These are phyloP conservation scores for Stramonita haemastoma DNA, from an alignment of 2,888 invertebrate genomes.

Conservation along the genomic window DNA sequence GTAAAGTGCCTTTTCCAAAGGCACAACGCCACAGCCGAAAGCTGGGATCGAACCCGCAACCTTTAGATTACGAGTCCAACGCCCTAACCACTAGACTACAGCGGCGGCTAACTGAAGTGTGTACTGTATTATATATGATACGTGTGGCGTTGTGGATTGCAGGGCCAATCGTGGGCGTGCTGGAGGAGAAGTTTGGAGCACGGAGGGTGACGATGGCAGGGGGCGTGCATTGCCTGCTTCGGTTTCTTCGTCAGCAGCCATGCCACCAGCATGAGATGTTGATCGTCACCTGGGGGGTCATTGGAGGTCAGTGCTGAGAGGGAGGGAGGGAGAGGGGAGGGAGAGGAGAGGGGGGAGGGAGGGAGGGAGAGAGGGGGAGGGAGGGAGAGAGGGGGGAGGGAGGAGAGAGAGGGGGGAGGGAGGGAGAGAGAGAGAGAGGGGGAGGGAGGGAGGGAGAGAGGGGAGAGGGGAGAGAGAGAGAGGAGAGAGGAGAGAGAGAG, in stretches of 20 bases:
- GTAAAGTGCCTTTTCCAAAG: too few relatives aligned
- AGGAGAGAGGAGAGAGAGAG: too few relatives aligned
- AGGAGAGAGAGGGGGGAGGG: neutral
- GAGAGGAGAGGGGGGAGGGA: neutral
- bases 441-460: too few relatives aligned
- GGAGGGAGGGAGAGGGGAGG: neutral
- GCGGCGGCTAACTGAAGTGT: too few relatives aligned
- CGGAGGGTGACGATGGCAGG: constrained; percentile 82
- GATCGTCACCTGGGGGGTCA: constrained; percentile 88
- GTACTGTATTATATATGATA: neutral
- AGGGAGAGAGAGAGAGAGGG: too few relatives aligned
- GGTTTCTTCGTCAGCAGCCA: constrained; percentile 86
- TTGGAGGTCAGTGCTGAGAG: constrained; percentile 84
- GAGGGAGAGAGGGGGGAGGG: neutral
- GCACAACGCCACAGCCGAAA: too few relatives aligned
- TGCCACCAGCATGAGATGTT: constrained; percentile 89
- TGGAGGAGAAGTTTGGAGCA: constrained; percentile 95
- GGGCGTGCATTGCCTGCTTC: constrained; percentile 79
- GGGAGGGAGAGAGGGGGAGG: neutral
- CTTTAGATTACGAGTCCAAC: too few relatives aligned
- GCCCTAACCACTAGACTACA: too few relatives aligned
- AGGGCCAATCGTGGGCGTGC: constrained; percentile 94
- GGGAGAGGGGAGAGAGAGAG: too few relatives aligned
- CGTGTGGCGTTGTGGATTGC: constrained; percentile 50
- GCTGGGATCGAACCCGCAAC: too few relatives aligned